Conservation (phyloP, 2,797 vertebrate species). For the Cryptoblepharus egeriae region DNA sequence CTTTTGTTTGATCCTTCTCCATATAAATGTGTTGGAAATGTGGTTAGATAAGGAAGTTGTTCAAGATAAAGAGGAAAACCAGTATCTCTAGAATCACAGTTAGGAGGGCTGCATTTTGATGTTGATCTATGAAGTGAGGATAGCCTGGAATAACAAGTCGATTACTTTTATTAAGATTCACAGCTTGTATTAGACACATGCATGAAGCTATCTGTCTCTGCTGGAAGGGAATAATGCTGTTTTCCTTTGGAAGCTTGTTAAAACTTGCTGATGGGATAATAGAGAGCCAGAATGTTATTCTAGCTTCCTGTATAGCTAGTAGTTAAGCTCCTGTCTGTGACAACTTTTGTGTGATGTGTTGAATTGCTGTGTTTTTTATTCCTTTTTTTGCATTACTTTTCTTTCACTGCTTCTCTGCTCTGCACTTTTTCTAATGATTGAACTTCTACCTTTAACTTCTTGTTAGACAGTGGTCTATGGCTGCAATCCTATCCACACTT, state of each 20-base stretch:
- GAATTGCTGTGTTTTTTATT: not conserved
- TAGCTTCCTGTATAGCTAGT: not conserved
- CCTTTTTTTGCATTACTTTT: not conserved
- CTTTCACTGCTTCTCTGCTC: not conserved
- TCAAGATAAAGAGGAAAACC: not conserved
- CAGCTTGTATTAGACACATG: not conserved
- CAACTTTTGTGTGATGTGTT: not conserved
- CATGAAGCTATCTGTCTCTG: not conserved
- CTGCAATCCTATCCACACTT: no score
- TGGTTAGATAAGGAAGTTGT: not conserved
- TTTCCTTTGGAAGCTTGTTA: not conserved
- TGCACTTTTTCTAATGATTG: not conserved
- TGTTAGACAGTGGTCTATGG: no score
- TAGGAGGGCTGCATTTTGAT: not conserved
- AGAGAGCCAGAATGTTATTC: not conserved
- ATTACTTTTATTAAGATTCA: not conserved
- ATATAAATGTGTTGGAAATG: not conserved
- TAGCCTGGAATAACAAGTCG: not conserved
- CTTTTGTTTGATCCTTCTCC: not conserved
- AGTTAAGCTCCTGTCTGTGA: no score
- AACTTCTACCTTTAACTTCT: not conserved
- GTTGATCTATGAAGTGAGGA: not conserved
- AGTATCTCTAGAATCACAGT: not conserved
- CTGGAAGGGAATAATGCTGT: not conserved
- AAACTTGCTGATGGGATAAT: not conserved